A percentile compares a stretch with the other conserved stretches of the same genome.
Evolutionary conservation across 2,888 invertebrate genomes (phyloP).

Genomic region (Chloroclysta siterata): DNA sequence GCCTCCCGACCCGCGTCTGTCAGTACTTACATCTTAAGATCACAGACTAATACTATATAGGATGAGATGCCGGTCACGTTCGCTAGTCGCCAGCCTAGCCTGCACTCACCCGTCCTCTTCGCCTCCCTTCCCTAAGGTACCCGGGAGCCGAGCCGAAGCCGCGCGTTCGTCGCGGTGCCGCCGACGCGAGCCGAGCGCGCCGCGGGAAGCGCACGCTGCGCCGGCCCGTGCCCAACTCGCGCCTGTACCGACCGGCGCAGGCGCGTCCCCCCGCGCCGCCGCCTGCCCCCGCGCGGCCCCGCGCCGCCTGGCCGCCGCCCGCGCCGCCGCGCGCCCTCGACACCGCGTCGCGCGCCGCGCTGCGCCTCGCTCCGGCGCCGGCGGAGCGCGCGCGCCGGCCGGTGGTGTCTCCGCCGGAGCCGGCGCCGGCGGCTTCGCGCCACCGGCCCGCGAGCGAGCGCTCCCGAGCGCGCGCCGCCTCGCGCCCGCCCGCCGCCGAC

Average conservation of each 20-base stretch:
- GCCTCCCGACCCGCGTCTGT: slow-evolving; percentile 66
- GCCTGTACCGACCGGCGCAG: slow-evolving; percentile 66
- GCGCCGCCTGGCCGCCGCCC: slow-evolving; percentile 52
- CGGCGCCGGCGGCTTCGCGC: slow-evolving; percentile 33
- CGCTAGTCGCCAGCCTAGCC: no score
- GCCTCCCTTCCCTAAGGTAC: slow-evolving; percentile 47
- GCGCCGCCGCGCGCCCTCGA: slow-evolving; percentile 47
- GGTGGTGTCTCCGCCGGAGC: slow-evolving; percentile 47
- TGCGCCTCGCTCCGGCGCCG: slow-evolving; percentile 40
- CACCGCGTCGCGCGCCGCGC: slow-evolving; percentile 51
- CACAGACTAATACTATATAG: no score
- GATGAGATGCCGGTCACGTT: no score
- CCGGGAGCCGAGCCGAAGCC: slow-evolving; percentile 47
- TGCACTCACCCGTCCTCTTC: not conserved
- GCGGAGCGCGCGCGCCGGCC: slow-evolving; percentile 36
- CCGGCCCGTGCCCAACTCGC: slow-evolving; percentile 64
- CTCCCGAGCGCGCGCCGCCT: slow-evolving; percentile 43
- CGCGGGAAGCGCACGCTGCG: slow-evolving; percentile 52
- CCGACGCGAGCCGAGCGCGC: slow-evolving; percentile 33
- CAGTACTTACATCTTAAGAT: slow-evolving; percentile 39
- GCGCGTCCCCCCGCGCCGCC: slow-evolving; percentile 46
- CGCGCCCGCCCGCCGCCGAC: slow-evolving; percentile 36
- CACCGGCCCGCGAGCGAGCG: slow-evolving; percentile 45
- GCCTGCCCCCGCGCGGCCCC: slow-evolving; percentile 49
- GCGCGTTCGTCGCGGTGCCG: slow-evolving; percentile 12